phyloP scores from a whole-genome alignment of 2,113 vertebrate species.

The Noctilio leporinus region DNA sequence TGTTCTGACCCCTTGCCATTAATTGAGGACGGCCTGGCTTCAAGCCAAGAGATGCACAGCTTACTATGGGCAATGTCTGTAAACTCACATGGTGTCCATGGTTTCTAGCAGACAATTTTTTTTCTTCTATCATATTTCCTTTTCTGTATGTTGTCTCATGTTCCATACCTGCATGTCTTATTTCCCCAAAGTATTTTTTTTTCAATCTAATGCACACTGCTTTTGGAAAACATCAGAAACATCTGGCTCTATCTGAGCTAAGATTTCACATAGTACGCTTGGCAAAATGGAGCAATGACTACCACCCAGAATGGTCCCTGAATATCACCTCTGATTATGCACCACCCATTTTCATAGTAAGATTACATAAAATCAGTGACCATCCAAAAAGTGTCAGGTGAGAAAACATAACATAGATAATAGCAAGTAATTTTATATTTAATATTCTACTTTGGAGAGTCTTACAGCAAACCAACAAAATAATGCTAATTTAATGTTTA shows the following conservation, averaged over 20 bases:
- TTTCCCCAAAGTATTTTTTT: not conserved
- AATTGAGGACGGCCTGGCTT: not conserved
- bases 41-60: not conserved
- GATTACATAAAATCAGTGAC: not conserved
- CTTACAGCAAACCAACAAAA: not conserved
- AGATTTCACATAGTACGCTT: not conserved
- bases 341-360: not conserved
- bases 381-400: not conserved
- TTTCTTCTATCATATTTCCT: not conserved
- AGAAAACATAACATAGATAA: not conserved
- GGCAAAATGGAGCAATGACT: not conserved
- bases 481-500: not conserved
- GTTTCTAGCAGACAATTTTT: not conserved
- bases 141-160: not conserved
- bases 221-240: constrained; percentile 22
- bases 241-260: not conserved
- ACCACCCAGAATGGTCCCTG: not conserved
- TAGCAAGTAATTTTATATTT: constrained; percentile 26
- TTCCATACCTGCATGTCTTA: not conserved
- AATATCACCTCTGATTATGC: not conserved
- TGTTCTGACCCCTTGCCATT: not conserved
- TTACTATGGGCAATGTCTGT: not conserved
- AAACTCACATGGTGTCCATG: not conserved
- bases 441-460: not conserved
- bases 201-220: not conserved